phyloP scores from a whole-genome alignment of 2,888 invertebrate genomes.

The Automeris io region DNA sequence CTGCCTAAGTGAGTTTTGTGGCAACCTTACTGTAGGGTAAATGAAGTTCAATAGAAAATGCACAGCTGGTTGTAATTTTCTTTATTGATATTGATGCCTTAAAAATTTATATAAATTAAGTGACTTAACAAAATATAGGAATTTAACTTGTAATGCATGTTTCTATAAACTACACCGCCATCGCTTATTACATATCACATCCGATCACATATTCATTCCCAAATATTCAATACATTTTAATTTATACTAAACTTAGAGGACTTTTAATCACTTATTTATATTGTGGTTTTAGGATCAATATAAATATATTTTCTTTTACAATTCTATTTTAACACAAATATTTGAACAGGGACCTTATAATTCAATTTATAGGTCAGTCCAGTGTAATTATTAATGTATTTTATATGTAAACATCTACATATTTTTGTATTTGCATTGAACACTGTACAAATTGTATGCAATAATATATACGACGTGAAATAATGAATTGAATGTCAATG shows the following conservation, averaged over 20 bases:
- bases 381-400: too few species aligned
- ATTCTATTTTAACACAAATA: too few species aligned
- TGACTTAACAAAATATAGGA: conserved; percentile 68
- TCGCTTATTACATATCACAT: conserved; percentile 66
- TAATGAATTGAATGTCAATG: too few species aligned
- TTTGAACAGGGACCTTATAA: too few species aligned
- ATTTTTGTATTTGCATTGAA: too few species aligned
- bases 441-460: too few species aligned
- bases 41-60: not conserved
- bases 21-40: too few species aligned
- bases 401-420: too few species aligned
- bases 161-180: conserved; percentile 31
- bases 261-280: not conserved
- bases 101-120: conserved; percentile 47
- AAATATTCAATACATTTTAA: conserved; percentile 3
- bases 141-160: conserved; percentile 46
- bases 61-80: conserved; percentile 17
- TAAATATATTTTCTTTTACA: too few species aligned
- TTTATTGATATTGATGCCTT: conserved; percentile 57
- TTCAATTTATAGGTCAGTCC: too few species aligned
- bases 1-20: too few species aligned
- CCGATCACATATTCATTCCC: conserved; percentile 40
- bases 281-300: not conserved
- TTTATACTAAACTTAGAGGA: conserved; percentile 1
- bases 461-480: too few species aligned